phyloP scores from a whole-genome alignment of 2,888 invertebrate species.

The Drosophila putrida region DNA sequence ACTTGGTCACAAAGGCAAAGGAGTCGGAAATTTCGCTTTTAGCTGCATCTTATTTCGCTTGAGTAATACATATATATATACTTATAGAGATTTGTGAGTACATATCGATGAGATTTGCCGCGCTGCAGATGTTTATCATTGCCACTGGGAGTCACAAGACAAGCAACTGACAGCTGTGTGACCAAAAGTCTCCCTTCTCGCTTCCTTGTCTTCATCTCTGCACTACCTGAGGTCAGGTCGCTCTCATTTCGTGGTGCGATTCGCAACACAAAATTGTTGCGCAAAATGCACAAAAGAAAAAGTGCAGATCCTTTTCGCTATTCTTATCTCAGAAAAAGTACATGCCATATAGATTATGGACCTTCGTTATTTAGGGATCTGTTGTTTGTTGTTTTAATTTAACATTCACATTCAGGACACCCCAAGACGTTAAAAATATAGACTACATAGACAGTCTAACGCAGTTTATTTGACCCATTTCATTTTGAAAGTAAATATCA shows the following conservation, averaged over 20 bases:
- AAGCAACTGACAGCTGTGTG: conserved; percentile 26
- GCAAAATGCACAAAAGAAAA: conserved; percentile 32
- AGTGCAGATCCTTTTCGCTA: conserved; percentile 9
- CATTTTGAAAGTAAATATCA: too few species aligned
- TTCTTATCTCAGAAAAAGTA: conserved; percentile 1
- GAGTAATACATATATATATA: not conserved
- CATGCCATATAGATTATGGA: conserved; percentile 8
- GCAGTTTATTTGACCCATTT: too few species aligned
- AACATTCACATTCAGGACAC: not conserved
- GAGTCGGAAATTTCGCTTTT: not conserved
- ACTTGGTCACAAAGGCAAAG: not conserved
- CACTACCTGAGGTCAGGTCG: conserved; percentile 39
- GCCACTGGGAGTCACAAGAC: conserved; percentile 16
- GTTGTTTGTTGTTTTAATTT: conserved; percentile 1
- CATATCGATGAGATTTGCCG: conserved; percentile 18
- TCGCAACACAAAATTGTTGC: conserved; percentile 31
- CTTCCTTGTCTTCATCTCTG: not conserved
- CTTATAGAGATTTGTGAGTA: not conserved
- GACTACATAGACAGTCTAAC: not conserved
- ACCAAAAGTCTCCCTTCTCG: conserved; percentile 5
- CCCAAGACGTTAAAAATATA: not conserved
- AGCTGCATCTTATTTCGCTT: not conserved
- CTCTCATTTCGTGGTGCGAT: conserved; percentile 13
- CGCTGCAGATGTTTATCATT: conserved; percentile 51
- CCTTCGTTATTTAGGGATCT: conserved; percentile 22